These are phyloP conservation scores for Limosa lapponica DNA, from an alignment of 2,797 vertebrate genomes.

Conservation along the genomic window DNA sequence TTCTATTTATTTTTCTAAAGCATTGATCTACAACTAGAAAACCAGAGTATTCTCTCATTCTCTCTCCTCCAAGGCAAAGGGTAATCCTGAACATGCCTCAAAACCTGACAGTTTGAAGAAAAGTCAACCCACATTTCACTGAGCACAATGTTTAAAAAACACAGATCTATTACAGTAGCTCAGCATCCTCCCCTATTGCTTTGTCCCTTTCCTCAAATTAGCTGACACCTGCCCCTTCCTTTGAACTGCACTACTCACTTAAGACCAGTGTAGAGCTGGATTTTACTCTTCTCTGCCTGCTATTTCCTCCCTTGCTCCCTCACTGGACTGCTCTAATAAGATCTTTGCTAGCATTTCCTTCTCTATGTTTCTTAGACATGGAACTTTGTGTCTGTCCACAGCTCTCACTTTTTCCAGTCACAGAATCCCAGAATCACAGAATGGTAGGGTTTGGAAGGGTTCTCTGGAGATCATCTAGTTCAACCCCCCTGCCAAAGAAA, in stretches of 20 bases:
- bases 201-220: not conserved
- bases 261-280: not conserved
- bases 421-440: not conserved
- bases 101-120: not conserved
- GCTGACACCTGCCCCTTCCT: not conserved
- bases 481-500: not conserved
- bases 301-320: not conserved
- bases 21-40: constrained; percentile 9
- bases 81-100: not conserved
- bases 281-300: not conserved
- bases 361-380: not conserved
- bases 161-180: not conserved
- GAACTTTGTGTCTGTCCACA: not conserved
- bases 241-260: not conserved
- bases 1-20: constrained; percentile 38
- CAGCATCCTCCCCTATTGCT: not conserved
- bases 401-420: not conserved
- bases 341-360: not conserved
- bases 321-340: not conserved
- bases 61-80: not conserved
- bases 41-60: not conserved
- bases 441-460: not conserved
- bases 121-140: not conserved
- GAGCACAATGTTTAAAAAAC: not conserved
- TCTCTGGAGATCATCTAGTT: not conserved